These are phyloP conservation scores for Rotaria macrura DNA, from an alignment of 2,888 invertebrate species.

Conservation along the genomic window DNA sequence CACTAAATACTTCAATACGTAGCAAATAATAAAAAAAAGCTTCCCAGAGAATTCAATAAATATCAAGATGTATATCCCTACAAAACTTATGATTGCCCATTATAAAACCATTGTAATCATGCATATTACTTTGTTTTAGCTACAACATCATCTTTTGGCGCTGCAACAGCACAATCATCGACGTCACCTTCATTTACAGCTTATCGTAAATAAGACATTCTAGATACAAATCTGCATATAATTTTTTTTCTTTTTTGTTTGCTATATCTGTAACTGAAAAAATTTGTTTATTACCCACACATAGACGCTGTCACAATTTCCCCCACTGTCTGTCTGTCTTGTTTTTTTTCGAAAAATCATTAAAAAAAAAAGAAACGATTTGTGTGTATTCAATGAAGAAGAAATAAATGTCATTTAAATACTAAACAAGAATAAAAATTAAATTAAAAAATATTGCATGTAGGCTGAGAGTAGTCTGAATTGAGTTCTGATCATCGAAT, in stretches of 20 bases:
- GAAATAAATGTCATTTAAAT: too few species aligned
- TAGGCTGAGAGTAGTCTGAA: constrained; percentile 18
- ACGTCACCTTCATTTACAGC: background rate
- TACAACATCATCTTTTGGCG: background rate
- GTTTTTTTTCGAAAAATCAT: background rate
- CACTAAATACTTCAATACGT: too few species aligned
- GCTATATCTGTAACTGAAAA: background rate
- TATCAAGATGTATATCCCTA: too few species aligned
- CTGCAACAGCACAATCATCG: background rate
- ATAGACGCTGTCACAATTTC: too few species aligned
- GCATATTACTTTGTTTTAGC: too few species aligned
- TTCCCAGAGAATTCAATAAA: too few species aligned
- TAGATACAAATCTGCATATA: background rate
- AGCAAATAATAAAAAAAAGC: too few species aligned
- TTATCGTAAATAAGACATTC: background rate
- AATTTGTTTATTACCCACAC: background rate
- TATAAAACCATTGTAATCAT: too few species aligned
- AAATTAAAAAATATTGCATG: background rate
- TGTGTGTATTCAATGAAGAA: background rate
- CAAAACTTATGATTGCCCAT: too few species aligned
- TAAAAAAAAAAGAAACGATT: background rate
- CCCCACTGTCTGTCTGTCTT: background rate
- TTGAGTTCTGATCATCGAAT: background rate
- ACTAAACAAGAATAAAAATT: background rate
- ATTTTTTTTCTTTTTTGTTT: background rate